Conservation (phyloP, 1,140 invertebrate species). For the Venustaconcha ellipsiformis region DNA sequence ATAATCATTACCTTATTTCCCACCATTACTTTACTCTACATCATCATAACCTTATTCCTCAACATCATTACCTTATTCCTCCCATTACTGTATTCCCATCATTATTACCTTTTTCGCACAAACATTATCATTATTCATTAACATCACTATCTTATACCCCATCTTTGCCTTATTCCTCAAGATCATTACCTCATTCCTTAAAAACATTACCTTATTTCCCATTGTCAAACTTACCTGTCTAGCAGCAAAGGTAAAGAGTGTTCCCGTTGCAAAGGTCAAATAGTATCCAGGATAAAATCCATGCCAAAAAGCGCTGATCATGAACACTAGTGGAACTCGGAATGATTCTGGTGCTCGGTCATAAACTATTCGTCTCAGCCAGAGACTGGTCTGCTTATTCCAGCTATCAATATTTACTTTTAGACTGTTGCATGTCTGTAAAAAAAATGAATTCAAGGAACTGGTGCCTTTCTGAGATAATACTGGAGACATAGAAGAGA, state of each 20-base stretch:
- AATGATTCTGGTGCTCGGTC: slow-evolving; percentile 50
- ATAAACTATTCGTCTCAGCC: slow-evolving; percentile 63
- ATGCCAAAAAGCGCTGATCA: slow-evolving; percentile 95
- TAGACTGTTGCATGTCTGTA: slow-evolving; percentile 58
- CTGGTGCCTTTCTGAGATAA: neutral
- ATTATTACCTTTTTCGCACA: too few species aligned
- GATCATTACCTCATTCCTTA: too few species aligned
- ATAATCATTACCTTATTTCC: too few species aligned
- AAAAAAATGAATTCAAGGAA: slow-evolving; percentile 6
- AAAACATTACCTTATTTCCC: too few species aligned
- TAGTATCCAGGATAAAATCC: slow-evolving; percentile 98
- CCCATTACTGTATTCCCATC: too few species aligned
- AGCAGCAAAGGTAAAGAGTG: slow-evolving; percentile 86
- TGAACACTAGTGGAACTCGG: slow-evolving; percentile 80
- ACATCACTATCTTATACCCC: too few species aligned
- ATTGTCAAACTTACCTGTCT: slow-evolving; percentile 69
- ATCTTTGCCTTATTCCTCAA: too few species aligned
- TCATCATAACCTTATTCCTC: too few species aligned
- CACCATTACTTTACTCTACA: too few species aligned
- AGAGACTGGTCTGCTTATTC: slow-evolving; percentile 60
- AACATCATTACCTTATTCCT: too few species aligned
- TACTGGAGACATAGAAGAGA: neutral
- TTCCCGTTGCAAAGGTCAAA: slow-evolving; percentile 90
- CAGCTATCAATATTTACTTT: slow-evolving; percentile 64
- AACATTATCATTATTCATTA: too few species aligned